Conservation (phyloP, 2,888 invertebrate species). For the Seira sanloemensis region DNA sequence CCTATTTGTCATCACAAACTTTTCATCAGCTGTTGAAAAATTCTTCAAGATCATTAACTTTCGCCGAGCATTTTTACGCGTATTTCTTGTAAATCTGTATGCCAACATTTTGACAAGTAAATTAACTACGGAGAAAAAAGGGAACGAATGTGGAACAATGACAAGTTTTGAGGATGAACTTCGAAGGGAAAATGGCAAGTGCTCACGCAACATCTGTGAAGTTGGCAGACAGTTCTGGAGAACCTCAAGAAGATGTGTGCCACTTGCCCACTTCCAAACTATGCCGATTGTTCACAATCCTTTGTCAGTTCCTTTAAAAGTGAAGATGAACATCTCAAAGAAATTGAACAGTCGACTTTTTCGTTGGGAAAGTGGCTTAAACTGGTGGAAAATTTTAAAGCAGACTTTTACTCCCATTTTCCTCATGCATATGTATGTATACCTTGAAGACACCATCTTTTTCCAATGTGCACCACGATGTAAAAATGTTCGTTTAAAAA, state of each 20-base stretch:
- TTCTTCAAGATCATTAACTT: too few relatives aligned
- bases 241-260: not conserved
- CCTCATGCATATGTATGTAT: not conserved
- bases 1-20: too few relatives aligned
- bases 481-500: not conserved
- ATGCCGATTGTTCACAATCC: not conserved
- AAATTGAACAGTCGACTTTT: not conserved
- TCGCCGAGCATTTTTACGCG: too few relatives aligned
- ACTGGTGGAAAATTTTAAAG: not conserved
- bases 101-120: conserved; percentile 13
- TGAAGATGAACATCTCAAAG: conserved; percentile 2
- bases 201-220: conserved; percentile 28
- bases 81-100: too few relatives aligned
- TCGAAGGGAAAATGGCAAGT: conserved; percentile 14
- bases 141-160: not conserved
- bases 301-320: conserved; percentile 10
- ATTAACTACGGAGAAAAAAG: not conserved
- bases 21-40: too few relatives aligned
- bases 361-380: not conserved
- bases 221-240: conserved; percentile 20
- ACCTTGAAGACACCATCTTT: not conserved
- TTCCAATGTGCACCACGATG: not conserved
- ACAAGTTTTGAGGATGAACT: not conserved
- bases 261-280: not conserved
- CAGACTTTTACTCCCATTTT: too few relatives aligned